These are phyloP conservation scores for Leptopilina clavipes DNA, from an alignment of 1,140 invertebrate genomes.

Conservation along the genomic window DNA sequence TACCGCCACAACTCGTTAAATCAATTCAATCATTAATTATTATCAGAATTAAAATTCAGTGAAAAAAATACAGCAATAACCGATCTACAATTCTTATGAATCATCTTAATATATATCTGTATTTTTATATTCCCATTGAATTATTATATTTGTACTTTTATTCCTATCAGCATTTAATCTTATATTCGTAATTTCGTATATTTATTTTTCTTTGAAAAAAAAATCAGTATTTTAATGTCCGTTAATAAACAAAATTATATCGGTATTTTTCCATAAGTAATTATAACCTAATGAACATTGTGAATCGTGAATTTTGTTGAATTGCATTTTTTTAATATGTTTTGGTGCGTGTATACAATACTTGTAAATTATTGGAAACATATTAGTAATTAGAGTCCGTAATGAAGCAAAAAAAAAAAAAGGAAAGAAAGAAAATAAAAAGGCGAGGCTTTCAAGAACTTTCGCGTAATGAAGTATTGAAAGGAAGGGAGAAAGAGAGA, in stretches of 20 bases:
- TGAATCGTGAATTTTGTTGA: not conserved
- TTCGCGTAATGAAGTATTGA: conserved; percentile 6
- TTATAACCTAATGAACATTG: not conserved
- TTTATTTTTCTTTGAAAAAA: no score
- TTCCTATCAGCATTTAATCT: not conserved
- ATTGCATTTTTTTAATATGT: not conserved
- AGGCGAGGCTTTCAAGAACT: not conserved
- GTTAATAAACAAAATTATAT: no score
- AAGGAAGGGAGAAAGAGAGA: not conserved
- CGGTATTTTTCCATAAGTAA: no score
- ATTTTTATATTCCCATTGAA: not conserved
- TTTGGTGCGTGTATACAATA: not conserved
- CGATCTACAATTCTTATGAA: not conserved
- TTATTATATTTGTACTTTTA: not conserved
- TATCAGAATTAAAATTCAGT: not conserved
- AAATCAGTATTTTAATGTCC: no score
- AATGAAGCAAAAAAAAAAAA: not conserved
- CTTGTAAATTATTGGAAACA: conserved; percentile 4
- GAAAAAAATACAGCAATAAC: not conserved
- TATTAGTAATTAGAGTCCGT: conserved; percentile 2
- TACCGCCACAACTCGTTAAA: not conserved
- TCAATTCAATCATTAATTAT: not conserved
- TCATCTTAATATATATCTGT: not conserved
- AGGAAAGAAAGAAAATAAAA: no score
- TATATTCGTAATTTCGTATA: no score